Conservation (phyloP, 1,140 invertebrate species). For the Drosophila repletoides region DNA sequence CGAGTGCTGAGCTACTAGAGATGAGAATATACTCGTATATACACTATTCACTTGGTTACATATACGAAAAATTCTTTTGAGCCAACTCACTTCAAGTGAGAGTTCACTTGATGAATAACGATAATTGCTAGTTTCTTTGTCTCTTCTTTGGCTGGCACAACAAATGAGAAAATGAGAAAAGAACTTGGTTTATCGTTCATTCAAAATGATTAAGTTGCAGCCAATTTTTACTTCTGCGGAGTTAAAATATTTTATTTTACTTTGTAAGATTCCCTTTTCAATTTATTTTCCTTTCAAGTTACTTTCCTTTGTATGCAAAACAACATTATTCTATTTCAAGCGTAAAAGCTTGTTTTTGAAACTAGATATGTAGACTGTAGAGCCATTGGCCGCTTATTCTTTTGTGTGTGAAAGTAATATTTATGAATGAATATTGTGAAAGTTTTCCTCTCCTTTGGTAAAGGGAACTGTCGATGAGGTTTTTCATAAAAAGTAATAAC, state of each 20-base stretch:
- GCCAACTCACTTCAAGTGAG: background rate
- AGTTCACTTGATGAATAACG: conserved; percentile 14
- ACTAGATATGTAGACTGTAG: no score
- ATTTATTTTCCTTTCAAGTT: no score
- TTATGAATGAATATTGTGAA: conserved; percentile 19
- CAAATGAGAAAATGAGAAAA: background rate
- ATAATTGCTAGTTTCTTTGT: conserved; percentile 40
- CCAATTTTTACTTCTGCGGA: no score
- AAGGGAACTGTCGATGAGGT: conserved; percentile 12
- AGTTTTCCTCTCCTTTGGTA: background rate
- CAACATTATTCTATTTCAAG: no score
- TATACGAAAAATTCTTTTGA: background rate
- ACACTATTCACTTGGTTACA: background rate
- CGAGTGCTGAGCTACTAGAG: background rate
- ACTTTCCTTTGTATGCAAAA: no score
- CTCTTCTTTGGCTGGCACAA: background rate
- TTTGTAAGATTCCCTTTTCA: no score
- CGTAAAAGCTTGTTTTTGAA: no score
- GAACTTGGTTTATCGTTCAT: conserved; percentile 1
- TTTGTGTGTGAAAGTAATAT: conserved; percentile 10
- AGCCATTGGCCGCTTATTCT: background rate
- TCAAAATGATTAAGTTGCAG: background rate
- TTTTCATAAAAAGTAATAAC: background rate
- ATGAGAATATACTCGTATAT: conserved; percentile 6
- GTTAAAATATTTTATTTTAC: background rate